phyloP scores from a whole-genome alignment of 1,140 invertebrate genomes.

The Ceratina australensis region DNA sequence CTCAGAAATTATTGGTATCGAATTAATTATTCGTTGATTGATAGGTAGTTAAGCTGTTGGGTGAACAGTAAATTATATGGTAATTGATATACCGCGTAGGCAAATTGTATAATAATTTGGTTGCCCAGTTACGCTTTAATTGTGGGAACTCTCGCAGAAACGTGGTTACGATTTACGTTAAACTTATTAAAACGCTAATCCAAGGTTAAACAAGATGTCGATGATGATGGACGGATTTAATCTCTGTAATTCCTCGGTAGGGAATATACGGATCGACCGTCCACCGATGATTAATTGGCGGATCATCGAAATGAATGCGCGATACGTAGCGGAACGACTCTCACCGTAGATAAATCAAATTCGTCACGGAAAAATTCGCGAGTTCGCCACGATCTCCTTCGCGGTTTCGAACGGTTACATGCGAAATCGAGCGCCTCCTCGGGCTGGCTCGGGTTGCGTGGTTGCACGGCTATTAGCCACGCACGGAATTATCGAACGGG shows the following conservation, averaged over 20 bases:
- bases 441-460: not conserved
- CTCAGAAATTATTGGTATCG: no score
- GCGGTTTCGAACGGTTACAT: not conserved
- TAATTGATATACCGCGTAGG: no score
- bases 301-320: slow-evolving; percentile 6
- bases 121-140: not conserved
- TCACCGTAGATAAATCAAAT: not conserved
- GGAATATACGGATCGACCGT: slow-evolving; percentile 1
- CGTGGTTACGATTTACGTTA: not conserved
- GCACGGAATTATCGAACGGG: slow-evolving; percentile 32
- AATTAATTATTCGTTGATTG: no score
- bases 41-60: no score
- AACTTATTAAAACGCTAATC: not conserved
- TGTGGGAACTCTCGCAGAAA: not conserved
- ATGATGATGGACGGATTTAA: slow-evolving; percentile 27
- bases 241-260: slow-evolving; percentile 12
- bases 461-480: slow-evolving; percentile 29
- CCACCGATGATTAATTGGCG: slow-evolving; percentile 18
- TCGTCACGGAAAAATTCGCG: not conserved
- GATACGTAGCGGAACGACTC: not conserved
- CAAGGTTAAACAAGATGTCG: slow-evolving; percentile 22
- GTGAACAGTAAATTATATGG: no score
- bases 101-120: not conserved
- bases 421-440: not conserved
- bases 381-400: not conserved